Base-by-base conservation (phyloP, 2,113 vertebrate species). In the Coryphaenoides rupestris region DNA sequence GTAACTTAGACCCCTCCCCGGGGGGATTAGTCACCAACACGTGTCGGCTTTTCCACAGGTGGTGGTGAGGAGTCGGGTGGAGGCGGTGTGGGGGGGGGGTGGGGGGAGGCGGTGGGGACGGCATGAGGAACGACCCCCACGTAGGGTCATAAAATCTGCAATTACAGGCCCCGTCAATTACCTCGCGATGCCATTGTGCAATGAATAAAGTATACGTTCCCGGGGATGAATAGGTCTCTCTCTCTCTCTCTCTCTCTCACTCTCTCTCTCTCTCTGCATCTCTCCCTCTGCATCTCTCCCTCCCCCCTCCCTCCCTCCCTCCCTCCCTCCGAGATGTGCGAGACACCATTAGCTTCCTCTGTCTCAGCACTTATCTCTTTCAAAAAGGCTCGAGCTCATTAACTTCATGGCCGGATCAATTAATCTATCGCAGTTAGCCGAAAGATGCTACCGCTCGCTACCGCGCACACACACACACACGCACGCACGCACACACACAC, bases 401-500 rank as follows among this genome's bases (percentile, higher is more conserved):
- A 88, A 85, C 83, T 84, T 87, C 81, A 83, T 75, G 78, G 81
- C 66, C 65, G 47, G 72, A 88, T 84, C 88, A 88, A 89, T 87
- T 89, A 89, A 89, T 89, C 88, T 73, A 86, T 85, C 89, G 80
- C 78, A 84, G 85, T 87, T 89, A 87, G 75, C 68, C 62, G 76
- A 40, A 87, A 85, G 80, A 83, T 82, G 81, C 79, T n/a, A n/a
- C 79, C 76, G 73, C 70, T 78, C 76, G 24, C 33, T 58, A 65
- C 62, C 52, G 58, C 68, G 75, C 52, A 54, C 52, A 22, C 52
- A 46, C 50, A 57, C 56, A 26, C 5, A 53, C 9, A 50, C 5
- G 15, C 47, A 3, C 47, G 2, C 33, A 40, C 33, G 13, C 33
- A 40, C 9, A 9, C 33, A 40, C 33, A 40, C 13, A 40, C 33